Base-by-base conservation (phyloP, 2,888 invertebrate species). In the Erynnis tages region DNA sequence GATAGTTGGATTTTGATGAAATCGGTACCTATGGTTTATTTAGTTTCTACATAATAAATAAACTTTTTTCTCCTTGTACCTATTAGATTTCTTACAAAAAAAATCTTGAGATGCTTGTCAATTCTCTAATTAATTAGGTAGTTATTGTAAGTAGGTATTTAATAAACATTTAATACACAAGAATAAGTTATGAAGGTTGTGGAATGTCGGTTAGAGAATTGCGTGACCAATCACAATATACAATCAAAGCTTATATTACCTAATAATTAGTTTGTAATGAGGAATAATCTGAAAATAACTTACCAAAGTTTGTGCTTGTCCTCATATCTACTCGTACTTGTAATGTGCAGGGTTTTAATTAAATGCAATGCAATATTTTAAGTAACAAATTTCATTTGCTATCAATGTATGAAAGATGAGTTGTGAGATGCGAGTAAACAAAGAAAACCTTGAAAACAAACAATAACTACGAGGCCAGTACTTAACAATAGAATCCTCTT, bases 401-500 rank as follows among this genome's bases (percentile, higher is more conserved):
- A 25, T 7, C 6, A 25, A 1, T 8, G 7, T 1, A 25, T 4
- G 7, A 7, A 14, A 1, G 8, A 13, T 8, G 16, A 14, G 16
- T 13, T 2, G 13, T 30, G 14, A 8, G 8, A 14, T 14, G 14
- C 7, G 16, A 32, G 8, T 5, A 17, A 17, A 4, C 14, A 34
- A 34, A 11, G 21, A 37, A 37, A 37, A 37, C 10, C 2, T 35
- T 17, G 11, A 37, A 30, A 21, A 30, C 13, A 38, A 21, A 10
- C 16, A 10, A 7, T n/a, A 29, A 11, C 16, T 10, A 5, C 2
- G n/a, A n/a, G 6, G 11, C 21, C 21, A 34, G n/a, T 23, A 4
- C 25, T 41, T 11, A 41, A 49, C 50, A 43, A 50, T 17, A 35
- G 35, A 27, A 43, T 46, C 35, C 35, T 46, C 46, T 35, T 29